phyloP scores from a whole-genome alignment of 2,888 invertebrate genomes.

The Glaucopsyche alexis region DNA sequence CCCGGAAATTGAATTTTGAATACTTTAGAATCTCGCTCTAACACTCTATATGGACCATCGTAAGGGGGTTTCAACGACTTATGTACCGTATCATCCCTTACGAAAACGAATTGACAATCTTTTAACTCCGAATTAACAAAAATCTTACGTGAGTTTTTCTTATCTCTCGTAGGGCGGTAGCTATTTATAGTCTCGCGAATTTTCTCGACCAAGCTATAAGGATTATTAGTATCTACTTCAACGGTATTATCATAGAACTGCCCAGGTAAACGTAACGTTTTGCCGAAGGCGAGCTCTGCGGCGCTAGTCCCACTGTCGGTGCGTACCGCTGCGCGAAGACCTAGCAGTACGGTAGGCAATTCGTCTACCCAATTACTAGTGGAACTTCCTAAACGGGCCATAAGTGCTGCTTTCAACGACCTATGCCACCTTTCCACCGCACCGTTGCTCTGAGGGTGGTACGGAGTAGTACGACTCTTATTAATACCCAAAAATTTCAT shows the following conservation, averaged over 20 bases:
- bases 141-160: neutral
- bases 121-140: neutral
- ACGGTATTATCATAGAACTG: conserved; percentile 33
- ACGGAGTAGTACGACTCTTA: neutral
- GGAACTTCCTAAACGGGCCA: neutral
- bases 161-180: neutral
- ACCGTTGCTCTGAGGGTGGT: neutral
- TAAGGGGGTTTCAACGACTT: conserved; percentile 32
- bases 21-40: conserved; percentile 29
- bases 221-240: neutral
- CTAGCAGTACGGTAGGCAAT: conserved; percentile 45
- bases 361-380: neutral
- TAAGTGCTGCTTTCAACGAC: conserved; percentile 5
- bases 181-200: conserved; percentile 16
- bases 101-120: conserved; percentile 30
- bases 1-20: conserved; percentile 31
- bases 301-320: conserved; percentile 33
- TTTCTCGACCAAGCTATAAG: conserved; percentile 20
- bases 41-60: conserved; percentile 34
- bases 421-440: neutral
- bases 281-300: conserved; percentile 37
- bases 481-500: conserved; percentile 6
- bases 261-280: conserved; percentile 35
- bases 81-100: conserved; percentile 31
- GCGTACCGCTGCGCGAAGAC: conserved; percentile 34